Evolutionary conservation across 2,797 vertebrate genomes (phyloP), one percentile per base, ranked within the genome.

Genomic region (Trachurus trachurus): DNA sequence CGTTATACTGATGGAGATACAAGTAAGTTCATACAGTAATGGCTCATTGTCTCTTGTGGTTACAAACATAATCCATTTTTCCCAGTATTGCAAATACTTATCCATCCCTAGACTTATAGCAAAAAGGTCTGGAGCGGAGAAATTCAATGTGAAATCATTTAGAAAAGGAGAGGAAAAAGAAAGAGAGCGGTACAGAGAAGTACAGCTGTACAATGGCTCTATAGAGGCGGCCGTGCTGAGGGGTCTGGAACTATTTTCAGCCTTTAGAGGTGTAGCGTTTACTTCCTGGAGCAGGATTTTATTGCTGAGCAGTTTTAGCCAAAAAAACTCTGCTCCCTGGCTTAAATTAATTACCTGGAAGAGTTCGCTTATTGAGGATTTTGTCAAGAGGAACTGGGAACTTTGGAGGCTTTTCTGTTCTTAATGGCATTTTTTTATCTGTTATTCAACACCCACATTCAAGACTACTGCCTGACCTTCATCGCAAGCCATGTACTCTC

Each of bases 331-430:
- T 50, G 80, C 71, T 85, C 68, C 63, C 82, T 78, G 83, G 65
- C 74, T 87, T 74, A 77, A 82, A 87, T 88, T 83, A 83, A 80
- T 87, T 84, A 89, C 86, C 86, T 87, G 87, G 87, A 91, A 82
- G 82, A 57, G 1, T 86, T 56, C 12, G 71, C 71, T 74, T 77
- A 83, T 80, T 73, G 79, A 78, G 75, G 71, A 71, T 87, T 86
- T 77, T 77, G 49, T 80, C 50, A 16, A 73, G 64, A 74, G 50
- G 75, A 83, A 79, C 69, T 74, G 58, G 71, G 71, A 80, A 78
- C 53, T 69, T 56, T 65, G 9, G 29, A 53, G 54, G 82, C 63
- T 82, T 87, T 87, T 77, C 76, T 84, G 82, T 79, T 89, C 82
- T 89, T 63, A 71, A 22, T 78, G 75, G 50, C 66, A 21, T 66